These are phyloP conservation scores for Pseudomugil tenellus DNA, from an alignment of 2,797 vertebrate species.

Conservation along the genomic window DNA sequence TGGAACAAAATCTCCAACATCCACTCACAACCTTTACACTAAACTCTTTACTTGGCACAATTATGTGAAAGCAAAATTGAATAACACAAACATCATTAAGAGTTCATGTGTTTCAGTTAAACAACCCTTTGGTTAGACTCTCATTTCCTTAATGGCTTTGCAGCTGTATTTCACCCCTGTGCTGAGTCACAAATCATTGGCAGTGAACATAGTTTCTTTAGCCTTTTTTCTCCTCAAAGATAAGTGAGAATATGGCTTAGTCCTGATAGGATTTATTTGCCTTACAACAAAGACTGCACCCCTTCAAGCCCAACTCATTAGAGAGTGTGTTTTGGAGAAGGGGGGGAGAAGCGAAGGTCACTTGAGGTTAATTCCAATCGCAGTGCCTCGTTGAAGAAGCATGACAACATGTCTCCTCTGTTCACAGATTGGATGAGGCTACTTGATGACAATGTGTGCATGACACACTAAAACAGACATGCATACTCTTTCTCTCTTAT, in stretches of 20 bases:
- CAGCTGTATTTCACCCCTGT: slow-evolving; percentile 58
- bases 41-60: slow-evolving; percentile 71
- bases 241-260: slow-evolving; percentile 71
- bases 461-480: slow-evolving; percentile 25
- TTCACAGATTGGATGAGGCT: slow-evolving; percentile 72
- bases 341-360: slow-evolving; percentile 68
- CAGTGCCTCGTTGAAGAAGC: slow-evolving; percentile 71
- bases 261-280: slow-evolving; percentile 64
- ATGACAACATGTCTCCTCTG: slow-evolving; percentile 79
- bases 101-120: slow-evolving; percentile 74
- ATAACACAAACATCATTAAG: slow-evolving; percentile 79
- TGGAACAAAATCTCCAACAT: slow-evolving; percentile 50
- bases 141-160: slow-evolving; percentile 77
- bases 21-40: slow-evolving; percentile 51
- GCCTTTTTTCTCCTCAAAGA: slow-evolving; percentile 55
- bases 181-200: slow-evolving; percentile 70
- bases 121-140: slow-evolving; percentile 69
- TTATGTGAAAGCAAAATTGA: slow-evolving; percentile 64
- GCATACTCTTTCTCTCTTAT: not conserved
- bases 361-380: slow-evolving; percentile 80
- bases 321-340: slow-evolving; percentile 66
- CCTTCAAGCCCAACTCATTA: slow-evolving; percentile 77
- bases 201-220: slow-evolving; percentile 43
- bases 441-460: slow-evolving; percentile 65
- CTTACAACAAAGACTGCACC: slow-evolving; percentile 57